Evolutionary conservation across 2,888 invertebrate genomes (phyloP).

Genomic region (Sphaerophoria rueppellii): DNA sequence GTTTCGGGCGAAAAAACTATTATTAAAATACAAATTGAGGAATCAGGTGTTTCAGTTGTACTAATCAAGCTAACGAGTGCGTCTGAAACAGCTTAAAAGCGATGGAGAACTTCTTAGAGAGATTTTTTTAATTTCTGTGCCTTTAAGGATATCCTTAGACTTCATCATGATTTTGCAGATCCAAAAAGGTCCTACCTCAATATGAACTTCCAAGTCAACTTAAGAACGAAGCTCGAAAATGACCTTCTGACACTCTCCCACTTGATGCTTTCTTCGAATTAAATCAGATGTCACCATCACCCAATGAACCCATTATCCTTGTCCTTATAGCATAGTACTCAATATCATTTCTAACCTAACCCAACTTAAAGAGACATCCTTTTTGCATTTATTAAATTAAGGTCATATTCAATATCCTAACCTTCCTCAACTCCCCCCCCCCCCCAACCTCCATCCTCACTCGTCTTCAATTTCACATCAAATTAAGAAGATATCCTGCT

Average conservation of each 20-base stretch:
- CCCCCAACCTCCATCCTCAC: background rate
- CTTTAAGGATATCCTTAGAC: too few relatives aligned
- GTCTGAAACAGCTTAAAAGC: too few relatives aligned
- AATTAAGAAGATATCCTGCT: constrained; percentile 38
- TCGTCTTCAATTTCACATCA: constrained; percentile 3
- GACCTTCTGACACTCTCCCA: background rate
- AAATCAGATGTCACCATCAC: background rate
- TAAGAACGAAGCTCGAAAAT: background rate
- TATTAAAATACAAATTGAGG: too few relatives aligned
- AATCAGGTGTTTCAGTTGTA: too few relatives aligned
- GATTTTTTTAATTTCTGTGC: too few relatives aligned
- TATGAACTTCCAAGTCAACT: background rate
- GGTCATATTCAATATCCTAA: constrained; percentile 4
- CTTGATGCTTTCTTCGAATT: background rate
- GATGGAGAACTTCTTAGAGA: too few relatives aligned
- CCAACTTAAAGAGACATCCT: background rate
- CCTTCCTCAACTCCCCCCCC: background rate
- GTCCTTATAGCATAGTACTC: background rate
- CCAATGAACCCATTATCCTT: background rate
- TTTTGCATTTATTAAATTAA: constrained; percentile 14
- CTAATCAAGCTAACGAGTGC: too few relatives aligned
- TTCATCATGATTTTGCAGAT: too few relatives aligned
- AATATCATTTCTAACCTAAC: background rate
- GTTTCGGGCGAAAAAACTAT: background rate
- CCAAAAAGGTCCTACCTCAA: background rate